Evolutionary conservation across 2,113 vertebrate species (phyloP).

Genomic region (Platichthys stellatus): DNA sequence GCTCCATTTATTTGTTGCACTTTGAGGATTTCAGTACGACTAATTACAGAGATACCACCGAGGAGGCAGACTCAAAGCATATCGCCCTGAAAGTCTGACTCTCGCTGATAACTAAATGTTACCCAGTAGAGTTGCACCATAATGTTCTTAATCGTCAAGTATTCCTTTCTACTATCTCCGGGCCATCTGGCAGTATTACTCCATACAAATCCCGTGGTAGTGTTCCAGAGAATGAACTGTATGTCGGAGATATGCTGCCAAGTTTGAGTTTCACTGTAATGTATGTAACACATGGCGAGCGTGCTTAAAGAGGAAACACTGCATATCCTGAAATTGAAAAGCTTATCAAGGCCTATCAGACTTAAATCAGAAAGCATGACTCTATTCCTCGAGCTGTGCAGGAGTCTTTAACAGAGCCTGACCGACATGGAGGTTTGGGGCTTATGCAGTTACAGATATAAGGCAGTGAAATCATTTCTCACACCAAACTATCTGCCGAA

Average conservation of each 20-base stretch:
- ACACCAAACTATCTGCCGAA: too few relatives aligned
- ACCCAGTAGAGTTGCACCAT: constrained; percentile 51
- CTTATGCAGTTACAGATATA: background rate
- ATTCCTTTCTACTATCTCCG: constrained; percentile 31
- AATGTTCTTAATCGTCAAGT: constrained; percentile 44
- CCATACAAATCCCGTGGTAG: constrained; percentile 26
- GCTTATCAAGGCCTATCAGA: background rate
- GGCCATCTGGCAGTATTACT: constrained; percentile 49
- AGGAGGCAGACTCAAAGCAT: constrained; percentile 58
- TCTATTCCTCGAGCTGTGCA: background rate
- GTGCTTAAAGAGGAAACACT: background rate
- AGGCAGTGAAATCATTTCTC: too few relatives aligned
- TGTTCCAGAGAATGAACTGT: constrained; percentile 24
- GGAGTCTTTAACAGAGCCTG: background rate
- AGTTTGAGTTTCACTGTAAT: constrained; percentile 14
- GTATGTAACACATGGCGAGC: constrained; percentile 16
- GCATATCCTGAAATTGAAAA: background rate
- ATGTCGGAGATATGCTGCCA: constrained; percentile 22
- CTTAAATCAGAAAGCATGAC: background rate
- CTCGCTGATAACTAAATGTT: constrained; percentile 52
- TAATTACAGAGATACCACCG: constrained; percentile 60
- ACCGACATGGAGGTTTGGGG: background rate
- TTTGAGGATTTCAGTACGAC: constrained; percentile 64
- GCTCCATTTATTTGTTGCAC: constrained; percentile 61
- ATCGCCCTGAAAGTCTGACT: constrained; percentile 50